Evolutionary conservation across 2,888 invertebrate genomes (phyloP).

Genomic region (Nymphalis c-album): DNA sequence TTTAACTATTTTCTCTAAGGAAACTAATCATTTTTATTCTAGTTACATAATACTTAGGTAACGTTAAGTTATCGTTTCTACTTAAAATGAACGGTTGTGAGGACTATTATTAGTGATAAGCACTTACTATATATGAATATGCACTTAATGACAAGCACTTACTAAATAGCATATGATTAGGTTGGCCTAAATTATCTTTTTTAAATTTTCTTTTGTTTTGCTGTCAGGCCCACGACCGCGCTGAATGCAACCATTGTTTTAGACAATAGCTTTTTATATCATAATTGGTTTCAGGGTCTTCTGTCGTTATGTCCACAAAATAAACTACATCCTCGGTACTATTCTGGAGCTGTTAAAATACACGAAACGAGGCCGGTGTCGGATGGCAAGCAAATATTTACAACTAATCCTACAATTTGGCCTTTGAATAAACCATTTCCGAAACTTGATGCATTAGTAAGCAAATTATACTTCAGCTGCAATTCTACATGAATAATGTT

Average conservation of each 20-base stretch:
- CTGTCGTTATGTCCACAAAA: slow-evolving; percentile 73
- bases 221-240: neutral
- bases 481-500: neutral
- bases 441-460: slow-evolving; percentile 82
- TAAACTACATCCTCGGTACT: slow-evolving; percentile 59
- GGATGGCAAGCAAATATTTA: slow-evolving; percentile 82
- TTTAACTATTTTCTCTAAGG: too few relatives aligned
- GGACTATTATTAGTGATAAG: too few relatives aligned
- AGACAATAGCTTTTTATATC: neutral
- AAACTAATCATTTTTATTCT: too few relatives aligned
- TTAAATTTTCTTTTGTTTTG: too few relatives aligned
- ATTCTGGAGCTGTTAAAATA: slow-evolving; percentile 64
- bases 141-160: too few relatives aligned
- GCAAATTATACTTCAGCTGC: slow-evolving; percentile 7
- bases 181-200: too few relatives aligned
- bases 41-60: too few relatives aligned
- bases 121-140: too few relatives aligned
- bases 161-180: too few relatives aligned
- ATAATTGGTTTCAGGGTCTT: slow-evolving; percentile 63
- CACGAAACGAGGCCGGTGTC: slow-evolving; percentile 79
- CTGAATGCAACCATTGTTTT: neutral
- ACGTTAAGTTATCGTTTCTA: too few relatives aligned
- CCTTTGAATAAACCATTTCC: slow-evolving; percentile 85
- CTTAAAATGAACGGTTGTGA: too few relatives aligned
- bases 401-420: slow-evolving; percentile 83